Conservation (phyloP, 2,113 vertebrate species). For the Sinocyclocheilus maitianheensis region DNA sequence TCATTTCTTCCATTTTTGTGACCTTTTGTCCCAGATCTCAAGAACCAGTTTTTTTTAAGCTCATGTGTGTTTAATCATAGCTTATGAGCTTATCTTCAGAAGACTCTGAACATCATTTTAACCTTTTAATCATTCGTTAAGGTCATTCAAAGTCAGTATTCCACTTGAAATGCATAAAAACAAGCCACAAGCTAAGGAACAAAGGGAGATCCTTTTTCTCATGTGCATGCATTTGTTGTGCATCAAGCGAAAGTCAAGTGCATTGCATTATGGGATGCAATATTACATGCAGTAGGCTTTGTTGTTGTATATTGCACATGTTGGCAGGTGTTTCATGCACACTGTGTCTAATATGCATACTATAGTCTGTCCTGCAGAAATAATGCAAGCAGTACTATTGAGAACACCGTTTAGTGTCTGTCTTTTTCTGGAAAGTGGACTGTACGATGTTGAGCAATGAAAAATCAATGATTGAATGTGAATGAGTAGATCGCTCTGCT, state of each 20-base stretch:
- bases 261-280: not conserved
- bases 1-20: not conserved
- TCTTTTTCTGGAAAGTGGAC: not conserved
- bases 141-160: not conserved
- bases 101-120: not conserved
- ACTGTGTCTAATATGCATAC: not conserved
- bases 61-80: constrained; percentile 27
- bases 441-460: not conserved
- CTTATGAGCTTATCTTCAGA: not conserved
- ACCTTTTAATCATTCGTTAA: not conserved
- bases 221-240: not conserved
- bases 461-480: too few species aligned
- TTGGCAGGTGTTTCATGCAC: not conserved
- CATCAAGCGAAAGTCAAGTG: not conserved
- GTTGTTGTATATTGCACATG: not conserved
- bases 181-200: not conserved
- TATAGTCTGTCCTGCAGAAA: not conserved
- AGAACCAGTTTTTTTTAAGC: not conserved
- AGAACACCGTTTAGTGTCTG: not conserved
- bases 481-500: not conserved
- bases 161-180: not conserved
- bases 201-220: not conserved
- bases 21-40: not conserved
- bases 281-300: not conserved
- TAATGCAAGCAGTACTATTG: not conserved